Evolutionary conservation across 1,140 invertebrate genomes (phyloP).

Genomic region (Drosophila subpulchrella): DNA sequence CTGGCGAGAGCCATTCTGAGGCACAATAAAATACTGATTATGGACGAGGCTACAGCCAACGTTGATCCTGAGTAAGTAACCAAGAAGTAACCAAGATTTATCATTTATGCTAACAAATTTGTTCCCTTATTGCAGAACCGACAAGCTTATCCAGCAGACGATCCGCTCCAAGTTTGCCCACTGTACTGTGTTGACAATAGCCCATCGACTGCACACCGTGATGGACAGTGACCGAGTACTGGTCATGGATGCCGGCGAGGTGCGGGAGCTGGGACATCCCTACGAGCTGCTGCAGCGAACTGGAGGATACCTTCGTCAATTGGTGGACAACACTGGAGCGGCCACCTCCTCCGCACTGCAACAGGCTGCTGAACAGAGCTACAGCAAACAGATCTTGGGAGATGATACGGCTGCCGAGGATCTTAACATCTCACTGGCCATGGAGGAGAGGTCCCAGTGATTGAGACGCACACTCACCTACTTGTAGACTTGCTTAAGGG

Average conservation of each 20-base stretch:
- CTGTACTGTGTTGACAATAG: constrained; percentile 93
- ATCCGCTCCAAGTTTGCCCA: constrained; percentile 89
- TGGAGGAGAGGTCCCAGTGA: constrained; percentile 55
- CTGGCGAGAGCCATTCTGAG: constrained; percentile 91
- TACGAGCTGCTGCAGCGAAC: constrained; percentile 87
- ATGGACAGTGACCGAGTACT: constrained; percentile 92
- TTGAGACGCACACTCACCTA: background rate
- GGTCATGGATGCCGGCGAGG: constrained; percentile 89
- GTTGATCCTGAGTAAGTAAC: constrained; percentile 88
- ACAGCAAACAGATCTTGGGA: constrained; percentile 52
- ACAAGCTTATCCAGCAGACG: constrained; percentile 89
- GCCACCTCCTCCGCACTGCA: constrained; percentile 81
- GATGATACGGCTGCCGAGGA: constrained; percentile 47
- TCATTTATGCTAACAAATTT: constrained; percentile 1
- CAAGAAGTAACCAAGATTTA: background rate
- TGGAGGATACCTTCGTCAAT: constrained; percentile 85
- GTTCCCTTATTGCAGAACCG: constrained; percentile 86
- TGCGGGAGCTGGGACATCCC: constrained; percentile 89
- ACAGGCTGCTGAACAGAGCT: constrained; percentile 79
- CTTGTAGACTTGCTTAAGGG: constrained; percentile 21
- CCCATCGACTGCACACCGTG: constrained; percentile 92
- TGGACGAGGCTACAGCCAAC: constrained; percentile 92
- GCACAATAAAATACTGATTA: constrained; percentile 91
- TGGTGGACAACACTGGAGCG: constrained; percentile 86
- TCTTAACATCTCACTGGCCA: constrained; percentile 41